These are phyloP conservation scores for Umimayanthus chanpuru DNA, from an alignment of 92 coral and sea anemone species.

Conservation along the genomic window DNA sequence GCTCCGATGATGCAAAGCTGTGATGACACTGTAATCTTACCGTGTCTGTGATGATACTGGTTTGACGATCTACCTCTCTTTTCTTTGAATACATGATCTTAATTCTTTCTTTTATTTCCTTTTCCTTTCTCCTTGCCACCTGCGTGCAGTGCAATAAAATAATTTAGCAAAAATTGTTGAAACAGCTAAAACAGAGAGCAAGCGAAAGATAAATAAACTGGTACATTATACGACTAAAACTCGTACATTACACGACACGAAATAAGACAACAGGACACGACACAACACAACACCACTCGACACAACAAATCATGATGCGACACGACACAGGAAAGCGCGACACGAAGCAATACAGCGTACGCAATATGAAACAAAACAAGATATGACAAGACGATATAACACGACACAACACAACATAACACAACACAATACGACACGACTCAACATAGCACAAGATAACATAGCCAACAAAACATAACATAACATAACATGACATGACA, in stretches of 20 bases:
- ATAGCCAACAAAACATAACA: too few relatives aligned
- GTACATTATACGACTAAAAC: not conserved
- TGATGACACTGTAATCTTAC: not conserved
- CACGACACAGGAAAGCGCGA: too few relatives aligned
- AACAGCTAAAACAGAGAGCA: not conserved
- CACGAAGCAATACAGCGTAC: too few relatives aligned
- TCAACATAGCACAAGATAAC: not conserved
- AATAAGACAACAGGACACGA: too few relatives aligned
- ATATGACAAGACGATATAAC: too few relatives aligned
- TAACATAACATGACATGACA: too few relatives aligned
- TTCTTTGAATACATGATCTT: conserved; percentile 7
- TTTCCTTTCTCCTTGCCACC: not conserved
- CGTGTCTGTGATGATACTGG: not conserved
- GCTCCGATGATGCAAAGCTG: not conserved
- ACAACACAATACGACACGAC: not conserved
- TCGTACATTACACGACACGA: too few relatives aligned
- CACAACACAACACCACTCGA: too few relatives aligned
- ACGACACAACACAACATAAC: not conserved
- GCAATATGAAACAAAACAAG: too few relatives aligned
- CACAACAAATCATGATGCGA: too few relatives aligned
- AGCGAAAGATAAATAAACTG: not conserved
- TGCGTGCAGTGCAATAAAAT: not conserved
- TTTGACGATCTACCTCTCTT: not conserved
- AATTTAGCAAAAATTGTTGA: not conserved
- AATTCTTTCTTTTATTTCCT: conserved; percentile 5